These are phyloP conservation scores for Leistus spinibarbis DNA, from an alignment of 2,888 invertebrate species.

Conservation along the genomic window DNA sequence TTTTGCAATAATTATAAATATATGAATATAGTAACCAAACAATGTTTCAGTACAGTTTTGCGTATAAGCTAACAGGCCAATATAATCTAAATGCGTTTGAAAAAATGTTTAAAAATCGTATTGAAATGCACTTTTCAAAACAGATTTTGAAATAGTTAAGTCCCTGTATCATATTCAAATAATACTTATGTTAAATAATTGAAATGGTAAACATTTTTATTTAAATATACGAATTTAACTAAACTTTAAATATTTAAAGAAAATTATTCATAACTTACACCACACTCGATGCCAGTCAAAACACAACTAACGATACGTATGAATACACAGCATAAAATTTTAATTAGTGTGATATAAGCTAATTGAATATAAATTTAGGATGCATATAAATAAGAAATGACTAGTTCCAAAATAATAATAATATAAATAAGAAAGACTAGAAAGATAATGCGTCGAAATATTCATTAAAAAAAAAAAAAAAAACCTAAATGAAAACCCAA, in stretches of 20 bases:
- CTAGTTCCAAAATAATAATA: not conserved
- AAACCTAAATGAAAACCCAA: too few relatives aligned
- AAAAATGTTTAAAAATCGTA: not conserved
- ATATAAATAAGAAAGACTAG: not conserved
- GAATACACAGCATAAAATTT: too few relatives aligned
- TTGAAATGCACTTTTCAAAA: not conserved
- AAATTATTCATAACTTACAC: not conserved
- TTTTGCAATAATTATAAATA: conserved; percentile 26
- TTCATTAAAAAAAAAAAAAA: not conserved
- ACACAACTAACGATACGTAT: not conserved
- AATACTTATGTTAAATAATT: not conserved
- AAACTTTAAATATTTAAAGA: not conserved
- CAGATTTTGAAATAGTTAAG: not conserved
- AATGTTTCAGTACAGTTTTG: conserved; percentile 10
- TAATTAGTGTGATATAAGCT: not conserved
- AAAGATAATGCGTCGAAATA: not conserved
- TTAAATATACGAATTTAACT: not conserved
- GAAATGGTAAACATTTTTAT: not conserved
- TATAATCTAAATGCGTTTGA: conserved; percentile 7
- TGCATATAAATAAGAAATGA: conserved; percentile 1
- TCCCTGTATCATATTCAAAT: not conserved
- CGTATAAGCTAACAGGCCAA: conserved; percentile 4
- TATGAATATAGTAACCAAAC: conserved; percentile 20
- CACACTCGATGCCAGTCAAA: not conserved
- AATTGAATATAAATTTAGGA: not conserved